Conservation (phyloP, 2,797 vertebrate genomes). For the Sebastes hubbsi region DNA sequence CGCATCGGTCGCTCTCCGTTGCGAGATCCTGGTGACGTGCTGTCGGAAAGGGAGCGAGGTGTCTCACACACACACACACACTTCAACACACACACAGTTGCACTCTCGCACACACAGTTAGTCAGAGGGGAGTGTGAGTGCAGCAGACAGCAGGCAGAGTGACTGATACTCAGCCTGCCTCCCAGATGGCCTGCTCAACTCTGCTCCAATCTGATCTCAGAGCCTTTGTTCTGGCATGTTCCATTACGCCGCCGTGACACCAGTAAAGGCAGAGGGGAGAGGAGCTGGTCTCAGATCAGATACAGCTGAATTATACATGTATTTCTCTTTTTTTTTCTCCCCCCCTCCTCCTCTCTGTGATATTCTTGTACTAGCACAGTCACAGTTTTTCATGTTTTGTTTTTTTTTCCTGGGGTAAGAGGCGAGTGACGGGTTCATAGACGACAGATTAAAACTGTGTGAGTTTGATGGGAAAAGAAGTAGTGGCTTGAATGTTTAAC, state of each 20-base stretch:
- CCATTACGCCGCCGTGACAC: constrained; percentile 80
- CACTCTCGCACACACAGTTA: constrained; percentile 64
- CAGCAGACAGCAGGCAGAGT: constrained; percentile 81
- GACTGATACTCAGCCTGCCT: constrained; percentile 82
- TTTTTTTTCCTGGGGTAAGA: constrained; percentile 32
- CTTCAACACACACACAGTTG: constrained; percentile 35
- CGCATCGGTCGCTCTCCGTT: constrained; percentile 38
- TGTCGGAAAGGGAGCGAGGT: constrained; percentile 53
- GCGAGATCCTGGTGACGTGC: constrained; percentile 56
- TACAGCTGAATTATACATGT: constrained; percentile 79
- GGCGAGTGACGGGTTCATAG: constrained; percentile 24
- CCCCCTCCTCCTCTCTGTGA: constrained; percentile 56
- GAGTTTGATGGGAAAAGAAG: constrained; percentile 23
- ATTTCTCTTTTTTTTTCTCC: constrained; percentile 38
- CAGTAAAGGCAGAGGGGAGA: constrained; percentile 80
- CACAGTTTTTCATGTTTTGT: constrained; percentile 67
- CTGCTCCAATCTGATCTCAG: constrained; percentile 81
- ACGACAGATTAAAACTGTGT: constrained; percentile 30
- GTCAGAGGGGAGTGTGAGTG: constrained; percentile 74
- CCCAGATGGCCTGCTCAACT: constrained; percentile 85
- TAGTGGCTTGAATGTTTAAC: constrained; percentile 36
- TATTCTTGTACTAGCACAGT: constrained; percentile 64
- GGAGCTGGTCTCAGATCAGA: constrained; percentile 82
- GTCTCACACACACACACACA: constrained; percentile 10
- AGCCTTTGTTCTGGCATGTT: constrained; percentile 85